Percentiles rank a stretch among this genome's conserved stretches.
phyloP scores from a whole-genome alignment of 1,140 invertebrate genomes.

The Meloidogyne floridensis region DNA sequence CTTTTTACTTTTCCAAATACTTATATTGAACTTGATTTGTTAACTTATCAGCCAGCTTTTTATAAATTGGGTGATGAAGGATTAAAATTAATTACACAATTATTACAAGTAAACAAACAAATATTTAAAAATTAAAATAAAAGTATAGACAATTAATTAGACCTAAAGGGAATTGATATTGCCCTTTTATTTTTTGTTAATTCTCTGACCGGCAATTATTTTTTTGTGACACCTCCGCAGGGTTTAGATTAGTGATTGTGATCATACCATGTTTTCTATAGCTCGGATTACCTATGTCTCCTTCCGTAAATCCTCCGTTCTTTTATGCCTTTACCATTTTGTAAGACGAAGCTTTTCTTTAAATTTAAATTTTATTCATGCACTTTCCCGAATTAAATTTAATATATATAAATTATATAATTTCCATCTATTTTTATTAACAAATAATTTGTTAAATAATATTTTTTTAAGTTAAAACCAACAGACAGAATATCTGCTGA shows the following conservation, averaged over 20 bases:
- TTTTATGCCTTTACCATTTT: no score
- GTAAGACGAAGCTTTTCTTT: no score
- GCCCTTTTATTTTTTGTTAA: slow-evolving; percentile 5
- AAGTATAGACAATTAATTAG: slow-evolving; percentile 12
- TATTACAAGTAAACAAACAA: slow-evolving; percentile 78
- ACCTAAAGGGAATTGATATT: slow-evolving; percentile 17
- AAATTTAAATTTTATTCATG: no score
- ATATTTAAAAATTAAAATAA: slow-evolving; percentile 9
- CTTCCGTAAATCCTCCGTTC: no score
- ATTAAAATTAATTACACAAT: slow-evolving; percentile 76
- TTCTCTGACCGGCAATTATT: no score
- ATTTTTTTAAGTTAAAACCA: slow-evolving; percentile 78
- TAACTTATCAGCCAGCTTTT: slow-evolving; percentile 50
- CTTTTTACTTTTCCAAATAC: slow-evolving; percentile 37
- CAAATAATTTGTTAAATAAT: slow-evolving; percentile 17
- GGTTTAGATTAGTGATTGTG: no score
- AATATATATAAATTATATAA: no score
- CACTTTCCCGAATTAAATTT: no score
- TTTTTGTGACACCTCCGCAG: no score
- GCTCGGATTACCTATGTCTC: no score
- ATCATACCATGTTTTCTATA: no score
- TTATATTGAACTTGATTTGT: slow-evolving; percentile 55
- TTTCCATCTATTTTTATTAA: no score
- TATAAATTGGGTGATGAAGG: slow-evolving; percentile 41
- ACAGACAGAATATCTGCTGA: slow-evolving; percentile 81